A percentile compares a stretch with the other conserved stretches of the same genome.
Evolutionary conservation across 2,797 vertebrate genomes (phyloP).

Genomic region (Rhynchonycteris naso): DNA sequence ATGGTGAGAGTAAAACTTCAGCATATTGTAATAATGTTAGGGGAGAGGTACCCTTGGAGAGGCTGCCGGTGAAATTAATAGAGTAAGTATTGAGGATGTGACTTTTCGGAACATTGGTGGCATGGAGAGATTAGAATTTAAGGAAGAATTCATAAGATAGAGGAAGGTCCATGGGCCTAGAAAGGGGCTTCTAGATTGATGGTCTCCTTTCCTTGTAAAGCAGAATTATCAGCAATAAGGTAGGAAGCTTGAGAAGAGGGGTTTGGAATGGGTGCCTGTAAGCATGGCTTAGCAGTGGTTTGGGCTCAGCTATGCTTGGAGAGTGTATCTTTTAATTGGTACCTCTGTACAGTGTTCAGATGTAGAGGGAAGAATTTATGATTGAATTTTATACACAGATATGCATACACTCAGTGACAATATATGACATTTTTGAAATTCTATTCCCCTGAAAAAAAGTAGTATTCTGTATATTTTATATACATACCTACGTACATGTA

Average conservation of each 20-base stretch:
- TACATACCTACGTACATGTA: neutral
- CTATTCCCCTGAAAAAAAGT: neutral
- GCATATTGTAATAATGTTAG: neutral
- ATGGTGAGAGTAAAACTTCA: neutral
- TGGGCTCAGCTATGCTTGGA: neutral
- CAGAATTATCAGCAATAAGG: neutral
- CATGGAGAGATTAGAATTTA: neutral
- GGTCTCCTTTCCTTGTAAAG: neutral
- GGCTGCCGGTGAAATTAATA: neutral
- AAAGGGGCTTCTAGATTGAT: neutral
- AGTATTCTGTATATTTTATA: neutral
- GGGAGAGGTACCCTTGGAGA: neutral
- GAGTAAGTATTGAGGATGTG: neutral
- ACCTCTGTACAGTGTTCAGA: neutral
- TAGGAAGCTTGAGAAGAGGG: neutral
- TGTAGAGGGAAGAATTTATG: neutral
- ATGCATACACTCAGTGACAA: neutral
- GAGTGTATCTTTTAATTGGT: neutral
- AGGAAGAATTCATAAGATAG: neutral
- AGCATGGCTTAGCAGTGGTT: neutral
- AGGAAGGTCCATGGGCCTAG: neutral
- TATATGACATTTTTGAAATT: conserved; percentile 29
- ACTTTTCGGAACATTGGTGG: neutral
- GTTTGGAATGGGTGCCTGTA: neutral
- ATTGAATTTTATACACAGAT: neutral